Conservation (phyloP, 2,888 invertebrate genomes). For the Anoplius nigerrimus region DNA sequence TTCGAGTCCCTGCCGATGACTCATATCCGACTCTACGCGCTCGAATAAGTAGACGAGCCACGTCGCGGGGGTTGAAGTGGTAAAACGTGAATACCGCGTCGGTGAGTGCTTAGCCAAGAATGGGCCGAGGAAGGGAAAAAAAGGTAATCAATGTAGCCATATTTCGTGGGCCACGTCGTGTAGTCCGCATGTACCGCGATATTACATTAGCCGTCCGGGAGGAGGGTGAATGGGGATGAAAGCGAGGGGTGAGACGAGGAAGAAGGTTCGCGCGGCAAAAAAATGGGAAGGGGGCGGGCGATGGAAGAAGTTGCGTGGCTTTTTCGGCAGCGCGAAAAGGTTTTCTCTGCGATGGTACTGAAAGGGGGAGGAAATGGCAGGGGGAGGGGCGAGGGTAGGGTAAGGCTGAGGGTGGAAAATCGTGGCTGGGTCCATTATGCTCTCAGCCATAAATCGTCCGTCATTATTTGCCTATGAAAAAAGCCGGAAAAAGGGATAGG, state of each 20-base stretch:
- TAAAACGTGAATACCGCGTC: constrained; percentile 24
- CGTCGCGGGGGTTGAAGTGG: constrained; percentile 29
- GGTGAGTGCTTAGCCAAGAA: constrained; percentile 33
- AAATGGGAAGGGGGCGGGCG: not conserved
- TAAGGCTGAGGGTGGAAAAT: too few relatives aligned
- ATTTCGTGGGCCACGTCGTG: constrained; percentile 44
- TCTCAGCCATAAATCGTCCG: too few relatives aligned
- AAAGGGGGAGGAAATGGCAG: not conserved
- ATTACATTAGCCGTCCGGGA: constrained; percentile 22
- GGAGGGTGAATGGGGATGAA: not conserved
- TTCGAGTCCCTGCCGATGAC: constrained; percentile 37
- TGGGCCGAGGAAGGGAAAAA: constrained; percentile 18
- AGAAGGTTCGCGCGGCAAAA: not conserved
- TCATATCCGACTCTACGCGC: constrained; percentile 52
- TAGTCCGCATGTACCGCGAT: constrained; percentile 23
- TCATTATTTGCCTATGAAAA: too few relatives aligned
- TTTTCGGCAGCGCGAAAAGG: not conserved
- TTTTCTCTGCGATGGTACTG: not conserved
- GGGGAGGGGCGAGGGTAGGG: not conserved
- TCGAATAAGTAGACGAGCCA: constrained; percentile 26
- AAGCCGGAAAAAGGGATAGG: too few relatives aligned
- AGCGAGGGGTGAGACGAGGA: not conserved
- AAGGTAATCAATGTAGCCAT: constrained; percentile 52
- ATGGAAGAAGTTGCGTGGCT: not conserved
- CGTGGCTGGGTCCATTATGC: too few relatives aligned